Base-by-base conservation (phyloP, 2,113 vertebrate species). In the Chloroceryle aenea region DNA sequence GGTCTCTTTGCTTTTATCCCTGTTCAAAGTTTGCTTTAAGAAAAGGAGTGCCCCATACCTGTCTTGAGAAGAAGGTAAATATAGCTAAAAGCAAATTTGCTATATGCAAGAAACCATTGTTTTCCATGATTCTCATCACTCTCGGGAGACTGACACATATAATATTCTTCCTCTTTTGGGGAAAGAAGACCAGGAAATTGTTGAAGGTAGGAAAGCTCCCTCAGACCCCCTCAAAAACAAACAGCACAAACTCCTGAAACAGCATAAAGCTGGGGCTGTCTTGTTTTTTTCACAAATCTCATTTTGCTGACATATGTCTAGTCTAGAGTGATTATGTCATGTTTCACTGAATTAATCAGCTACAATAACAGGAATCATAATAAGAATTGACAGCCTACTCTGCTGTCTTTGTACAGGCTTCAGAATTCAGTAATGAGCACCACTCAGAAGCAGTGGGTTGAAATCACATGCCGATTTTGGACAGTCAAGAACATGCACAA, bases 341-440 rank as follows among this genome's bases (percentile, higher is more conserved):
- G 82, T 96, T 96, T 95, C 96, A 90, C 36, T 79, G 85, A 95
- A 94, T 94, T 94, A 96, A 91, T 94, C 92, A 90, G 74, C 52
- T 64, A 93, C 88, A 93, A 93, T 76, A 87, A 56, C 85, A 73
- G 64, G 82, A 97, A 76, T 90, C 85, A 87, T 91, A 96, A 91
- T 43, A 87, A 79, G 85, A 91, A 94, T 73, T 93, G 92, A 94
- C 95, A 93, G 58, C 53, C 68, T 81, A 92, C 71, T 87, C 88
- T 69, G 71, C 79, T 90, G 84, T 62, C 92, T 96, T 96, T 96
- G 86, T 93, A 89, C 40, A 87, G 61, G 56, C 84, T 95, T 92
- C 77, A 80, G 86, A 84, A 92, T 87, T 72, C 48, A 93, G 80
- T 84, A 74, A 25, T 61, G 48, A 96, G 66, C 56, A 94, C 17